These are phyloP conservation scores for Pantelozetes paolii DNA, from an alignment of 2,888 invertebrate species.

Conservation along the genomic window DNA sequence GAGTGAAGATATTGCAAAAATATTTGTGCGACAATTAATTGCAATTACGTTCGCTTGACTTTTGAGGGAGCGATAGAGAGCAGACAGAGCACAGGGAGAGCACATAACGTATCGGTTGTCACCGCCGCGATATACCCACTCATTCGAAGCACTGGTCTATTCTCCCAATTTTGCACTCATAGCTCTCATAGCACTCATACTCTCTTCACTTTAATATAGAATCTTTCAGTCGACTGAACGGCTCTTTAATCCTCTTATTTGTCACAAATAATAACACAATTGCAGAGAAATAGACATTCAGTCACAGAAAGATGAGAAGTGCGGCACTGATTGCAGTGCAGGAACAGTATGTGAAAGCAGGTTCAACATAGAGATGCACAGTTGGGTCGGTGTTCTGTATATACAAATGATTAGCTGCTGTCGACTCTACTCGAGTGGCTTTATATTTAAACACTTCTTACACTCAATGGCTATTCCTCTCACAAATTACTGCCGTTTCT, in stretches of 20 bases:
- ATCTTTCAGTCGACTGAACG: slow-evolving; percentile 19
- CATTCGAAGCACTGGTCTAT: not conserved
- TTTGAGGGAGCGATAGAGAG: slow-evolving; percentile 6
- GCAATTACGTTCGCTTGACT: slow-evolving; percentile 38
- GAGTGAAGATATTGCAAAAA: slow-evolving; percentile 12
- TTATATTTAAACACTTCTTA: slow-evolving; percentile 5
- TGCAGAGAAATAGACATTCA: not conserved
- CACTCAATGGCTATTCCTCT: slow-evolving; percentile 1
- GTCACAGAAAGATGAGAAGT: slow-evolving; percentile 33
- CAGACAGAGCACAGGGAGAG: not conserved
- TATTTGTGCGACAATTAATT: slow-evolving; percentile 47
- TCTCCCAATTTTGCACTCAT: not conserved
- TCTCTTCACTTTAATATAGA: slow-evolving; percentile 7
- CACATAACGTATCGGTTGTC: slow-evolving; percentile 18
- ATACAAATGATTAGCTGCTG: slow-evolving; percentile 30
- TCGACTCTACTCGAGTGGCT: not conserved
- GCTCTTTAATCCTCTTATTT: slow-evolving; percentile 39
- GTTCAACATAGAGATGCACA: not conserved
- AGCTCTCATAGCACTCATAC: not conserved
- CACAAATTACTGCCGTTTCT: not conserved
- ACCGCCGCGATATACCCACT: slow-evolving; percentile 4
- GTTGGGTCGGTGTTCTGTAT: not conserved
- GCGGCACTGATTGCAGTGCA: slow-evolving; percentile 6
- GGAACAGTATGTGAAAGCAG: not conserved
- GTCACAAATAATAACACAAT: slow-evolving; percentile 38